These are phyloP conservation scores for Lasiurus borealis DNA, from an alignment of 2,113 vertebrate species.

Conservation along the genomic window DNA sequence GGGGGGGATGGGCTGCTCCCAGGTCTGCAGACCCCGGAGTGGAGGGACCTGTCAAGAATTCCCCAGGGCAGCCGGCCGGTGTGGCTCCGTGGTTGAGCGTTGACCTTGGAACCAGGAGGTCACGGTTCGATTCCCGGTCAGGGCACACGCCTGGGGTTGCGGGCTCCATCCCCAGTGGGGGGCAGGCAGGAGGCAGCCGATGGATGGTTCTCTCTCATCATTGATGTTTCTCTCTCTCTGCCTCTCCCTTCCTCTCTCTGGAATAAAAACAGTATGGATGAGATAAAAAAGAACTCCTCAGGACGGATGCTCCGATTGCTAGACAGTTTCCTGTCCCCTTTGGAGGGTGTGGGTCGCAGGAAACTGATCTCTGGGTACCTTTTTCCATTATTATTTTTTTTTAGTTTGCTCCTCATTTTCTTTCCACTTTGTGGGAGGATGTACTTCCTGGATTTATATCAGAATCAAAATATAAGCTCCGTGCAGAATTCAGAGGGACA, in stretches of 20 bases:
- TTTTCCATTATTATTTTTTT: not conserved
- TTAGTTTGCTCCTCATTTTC: not conserved
- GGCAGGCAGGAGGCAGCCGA: no score
- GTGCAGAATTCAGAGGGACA: not conserved
- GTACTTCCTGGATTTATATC: not conserved
- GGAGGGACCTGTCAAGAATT: not conserved
- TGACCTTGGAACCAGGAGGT: no score
- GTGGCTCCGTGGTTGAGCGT: no score
- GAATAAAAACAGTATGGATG: no score
- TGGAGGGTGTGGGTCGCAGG: not conserved
- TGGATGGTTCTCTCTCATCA: no score
- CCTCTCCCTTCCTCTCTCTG: no score
- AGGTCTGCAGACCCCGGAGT: not conserved
- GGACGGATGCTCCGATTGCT: not conserved
- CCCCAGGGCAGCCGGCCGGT: no score
- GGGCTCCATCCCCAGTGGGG: no score
- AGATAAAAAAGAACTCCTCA: fast-evolving
- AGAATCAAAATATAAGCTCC: not conserved
- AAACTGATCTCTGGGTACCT: not conserved
- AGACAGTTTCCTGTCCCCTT: no score
- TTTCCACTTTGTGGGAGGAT: not conserved
- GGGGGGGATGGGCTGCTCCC: not conserved
- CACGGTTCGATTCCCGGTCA: no score
- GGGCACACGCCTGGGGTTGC: no score
- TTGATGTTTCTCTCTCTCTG: no score